Evolutionary conservation across 2,113 vertebrate genomes (phyloP), one percentile per base, ranked within the genome.

Genomic region (Lipophrys pholis): DNA sequence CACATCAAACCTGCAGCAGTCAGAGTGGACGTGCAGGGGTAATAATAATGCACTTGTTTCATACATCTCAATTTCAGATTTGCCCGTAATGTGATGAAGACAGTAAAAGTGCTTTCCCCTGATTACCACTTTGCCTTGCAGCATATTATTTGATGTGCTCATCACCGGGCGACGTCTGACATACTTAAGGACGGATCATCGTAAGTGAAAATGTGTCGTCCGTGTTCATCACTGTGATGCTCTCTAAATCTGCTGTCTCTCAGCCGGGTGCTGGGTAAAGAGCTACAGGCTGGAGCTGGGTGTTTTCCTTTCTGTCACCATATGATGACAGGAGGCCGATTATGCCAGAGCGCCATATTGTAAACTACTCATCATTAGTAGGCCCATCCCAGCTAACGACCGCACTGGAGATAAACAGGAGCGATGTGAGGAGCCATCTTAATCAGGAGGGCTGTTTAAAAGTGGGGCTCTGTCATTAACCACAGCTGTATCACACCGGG

Each of bases 361-460:
- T 87, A 91, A 92, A 92, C 85, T 89, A 87, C 90, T 89, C 85
- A 83, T 91, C 87, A 85, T 91, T 91, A 91, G 76, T 8, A 7
- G 73, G 78, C 84, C 73, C 82, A 82, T 91, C 81, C 76, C n/a
- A 21, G 82, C 84, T 92, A 91, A 91, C 63, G 89, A 88, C 70
- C 62, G 14, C 62, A 55, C 80, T 61, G 87, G 76, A 87, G 85
- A 91, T 89, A 85, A 91, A 89, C 88, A 81, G 76, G 81, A 75
- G 62, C 60, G 70, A 75, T 48, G 83, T 56, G 80, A 75, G 74
- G 88, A 81, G 73, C 71, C 87, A 83, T 90, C 85, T 82, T 82
- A 78, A 90, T 90, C 85, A 72, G 81, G 68, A 86, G 82, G 64
- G 85, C 84, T 67, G 74, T 91, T 90, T 90, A 76, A 78, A 73